Conservation (phyloP, 23 tunicate species). For the Ascidia mentula region DNA sequence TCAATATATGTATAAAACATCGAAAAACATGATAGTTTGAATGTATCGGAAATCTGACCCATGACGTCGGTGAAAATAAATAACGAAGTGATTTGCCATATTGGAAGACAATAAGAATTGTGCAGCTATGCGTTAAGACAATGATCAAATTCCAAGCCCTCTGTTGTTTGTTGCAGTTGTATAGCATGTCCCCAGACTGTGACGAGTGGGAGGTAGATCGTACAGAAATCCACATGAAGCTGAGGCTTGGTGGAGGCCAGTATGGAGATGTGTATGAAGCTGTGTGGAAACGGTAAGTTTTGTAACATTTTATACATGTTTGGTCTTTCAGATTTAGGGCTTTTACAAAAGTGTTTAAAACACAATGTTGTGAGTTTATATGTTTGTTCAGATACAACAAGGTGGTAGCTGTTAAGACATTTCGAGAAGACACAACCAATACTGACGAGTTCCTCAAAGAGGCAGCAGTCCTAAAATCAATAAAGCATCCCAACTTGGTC, state of each 20-base stretch:
- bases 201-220: slow-evolving; percentile 90
- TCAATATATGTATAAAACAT: no score
- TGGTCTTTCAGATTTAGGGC: neutral
- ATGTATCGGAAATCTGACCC: no score
- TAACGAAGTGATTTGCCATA: no score
- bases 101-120: no score
- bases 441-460: slow-evolving; percentile 92
- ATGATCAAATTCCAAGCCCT: no score
- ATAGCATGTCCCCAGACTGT: slow-evolving; percentile 78
- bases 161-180: slow-evolving; percentile 35
- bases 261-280: slow-evolving; percentile 99
- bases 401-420: slow-evolving; percentile 89
- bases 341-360: neutral
- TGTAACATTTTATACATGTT: neutral
- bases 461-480: slow-evolving; percentile 87
- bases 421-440: slow-evolving; percentile 89
- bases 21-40: no score
- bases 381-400: slow-evolving; percentile 74
- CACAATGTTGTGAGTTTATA: neutral
- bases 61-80: no score
- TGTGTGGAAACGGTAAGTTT: slow-evolving; percentile 75
- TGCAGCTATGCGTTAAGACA: no score
- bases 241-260: slow-evolving; percentile 90
- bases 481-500: slow-evolving; percentile 84
- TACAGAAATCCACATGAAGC: slow-evolving; percentile 86